These are phyloP conservation scores for Lycocorax pyrrhopterus DNA, from an alignment of 2,113 vertebrate genomes.

Conservation along the genomic window DNA sequence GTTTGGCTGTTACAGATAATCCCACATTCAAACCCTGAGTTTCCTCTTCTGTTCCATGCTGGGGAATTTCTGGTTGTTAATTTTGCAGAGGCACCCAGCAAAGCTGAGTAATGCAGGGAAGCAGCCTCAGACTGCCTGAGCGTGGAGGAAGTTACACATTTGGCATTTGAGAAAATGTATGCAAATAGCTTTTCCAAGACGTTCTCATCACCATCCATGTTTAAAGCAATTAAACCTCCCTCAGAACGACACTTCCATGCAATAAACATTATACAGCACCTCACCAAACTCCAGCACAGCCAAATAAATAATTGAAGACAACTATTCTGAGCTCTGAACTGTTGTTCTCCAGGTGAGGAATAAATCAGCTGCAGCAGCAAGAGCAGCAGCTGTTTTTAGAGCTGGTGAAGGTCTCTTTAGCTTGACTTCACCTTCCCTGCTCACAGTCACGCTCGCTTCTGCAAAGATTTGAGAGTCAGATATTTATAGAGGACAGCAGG, in stretches of 20 bases:
- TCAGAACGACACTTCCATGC: conserved; percentile 28
- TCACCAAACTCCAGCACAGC: not conserved
- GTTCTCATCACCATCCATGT: conserved; percentile 5
- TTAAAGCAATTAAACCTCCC: conserved; percentile 58
- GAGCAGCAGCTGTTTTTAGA: conserved; percentile 37
- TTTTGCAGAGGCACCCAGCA: not conserved
- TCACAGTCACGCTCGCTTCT: not conserved
- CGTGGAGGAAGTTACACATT: not conserved
- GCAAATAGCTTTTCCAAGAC: conserved; percentile 52
- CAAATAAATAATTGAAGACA: conserved; percentile 33
- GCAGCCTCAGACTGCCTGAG: not conserved
- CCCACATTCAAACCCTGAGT: not conserved
- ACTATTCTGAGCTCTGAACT: not conserved
- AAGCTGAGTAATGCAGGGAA: not conserved
- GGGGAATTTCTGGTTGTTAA: not conserved
- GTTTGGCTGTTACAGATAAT: not conserved
- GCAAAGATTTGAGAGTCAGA: not conserved
- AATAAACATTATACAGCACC: conserved; percentile 34
- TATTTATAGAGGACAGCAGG: conserved; percentile 25
- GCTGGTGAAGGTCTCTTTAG: not conserved
- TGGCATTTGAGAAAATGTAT: conserved; percentile 39
- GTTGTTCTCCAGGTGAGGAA: conserved; percentile 40
- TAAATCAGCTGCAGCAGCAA: conserved; percentile 29
- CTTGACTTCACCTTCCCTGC: conserved; percentile 26
- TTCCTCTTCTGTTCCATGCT: not conserved